These are phyloP conservation scores for Hippasteria phrygiana DNA, from an alignment of 53 echinoderm and acorn worm genomes.

Conservation along the genomic window DNA sequence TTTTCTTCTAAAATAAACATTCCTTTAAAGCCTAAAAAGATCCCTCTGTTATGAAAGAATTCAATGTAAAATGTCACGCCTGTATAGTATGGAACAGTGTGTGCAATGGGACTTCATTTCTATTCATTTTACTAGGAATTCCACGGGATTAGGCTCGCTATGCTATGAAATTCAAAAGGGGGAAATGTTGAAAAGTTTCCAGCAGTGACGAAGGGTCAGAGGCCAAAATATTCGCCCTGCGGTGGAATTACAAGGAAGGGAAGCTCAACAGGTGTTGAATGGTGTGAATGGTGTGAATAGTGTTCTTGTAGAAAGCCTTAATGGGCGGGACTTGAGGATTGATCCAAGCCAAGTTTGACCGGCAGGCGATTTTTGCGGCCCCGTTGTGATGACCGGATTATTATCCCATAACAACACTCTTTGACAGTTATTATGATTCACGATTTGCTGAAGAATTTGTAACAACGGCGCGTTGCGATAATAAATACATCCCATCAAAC, in stretches of 20 bases:
- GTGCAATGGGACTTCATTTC: neutral
- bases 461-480: too few relatives aligned
- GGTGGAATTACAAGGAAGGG: neutral
- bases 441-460: too few relatives aligned
- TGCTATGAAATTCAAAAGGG: neutral
- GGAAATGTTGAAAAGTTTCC: neutral
- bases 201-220: constrained; percentile 8
- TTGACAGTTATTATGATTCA: too few relatives aligned
- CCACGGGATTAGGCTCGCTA: neutral
- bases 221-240: neutral
- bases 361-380: too few relatives aligned
- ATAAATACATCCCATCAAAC: too few relatives aligned
- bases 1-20: too few relatives aligned
- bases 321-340: constrained; percentile 18
- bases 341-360: neutral
- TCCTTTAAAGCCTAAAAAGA: too few relatives aligned
- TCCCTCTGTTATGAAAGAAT: too few relatives aligned
- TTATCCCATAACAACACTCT: too few relatives aligned
- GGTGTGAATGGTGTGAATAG: neutral
- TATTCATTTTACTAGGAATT: neutral
- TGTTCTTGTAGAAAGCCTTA: neutral
- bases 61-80: too few relatives aligned
- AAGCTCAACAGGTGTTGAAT: constrained; percentile 32
- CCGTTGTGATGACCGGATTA: too few relatives aligned
- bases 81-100: neutral